A percentile compares a stretch with the other conserved stretches of the same genome.
These are phyloP conservation scores for Onychomys arenicola DNA, from an alignment of 2,797 vertebrate species.

Conservation along the genomic window DNA sequence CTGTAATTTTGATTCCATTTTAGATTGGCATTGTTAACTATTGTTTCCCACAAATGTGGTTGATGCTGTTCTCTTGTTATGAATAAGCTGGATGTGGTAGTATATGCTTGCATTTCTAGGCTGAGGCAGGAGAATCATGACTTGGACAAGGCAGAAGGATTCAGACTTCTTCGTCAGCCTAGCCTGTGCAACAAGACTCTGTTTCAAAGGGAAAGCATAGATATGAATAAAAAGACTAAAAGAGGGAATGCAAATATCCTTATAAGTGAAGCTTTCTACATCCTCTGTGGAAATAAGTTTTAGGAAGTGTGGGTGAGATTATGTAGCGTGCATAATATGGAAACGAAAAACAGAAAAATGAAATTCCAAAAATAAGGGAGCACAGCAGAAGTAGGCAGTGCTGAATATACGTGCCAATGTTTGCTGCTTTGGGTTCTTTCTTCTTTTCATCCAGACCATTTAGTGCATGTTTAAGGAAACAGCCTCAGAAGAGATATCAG, in stretches of 20 bases:
- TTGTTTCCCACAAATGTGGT: background rate
- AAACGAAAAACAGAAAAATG: background rate
- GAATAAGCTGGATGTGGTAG: background rate
- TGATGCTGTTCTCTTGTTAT: background rate
- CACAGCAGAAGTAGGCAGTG: background rate
- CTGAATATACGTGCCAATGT: background rate
- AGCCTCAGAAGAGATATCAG: background rate
- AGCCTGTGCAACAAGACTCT: background rate
- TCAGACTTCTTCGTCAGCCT: background rate
- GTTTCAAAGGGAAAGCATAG: too few relatives aligned
- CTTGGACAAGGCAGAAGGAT: background rate
- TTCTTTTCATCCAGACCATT: background rate
- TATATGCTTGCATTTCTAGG: background rate
- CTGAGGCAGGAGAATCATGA: background rate
- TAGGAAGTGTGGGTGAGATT: background rate
- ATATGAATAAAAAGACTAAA: background rate
- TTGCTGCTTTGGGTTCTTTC: background rate
- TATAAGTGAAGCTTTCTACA: background rate
- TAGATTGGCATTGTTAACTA: background rate
- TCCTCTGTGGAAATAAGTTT: background rate
- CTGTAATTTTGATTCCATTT: conserved; percentile 27
- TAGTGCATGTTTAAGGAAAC: background rate
- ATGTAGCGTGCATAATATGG: background rate
- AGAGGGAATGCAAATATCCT: background rate
- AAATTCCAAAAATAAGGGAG: background rate